Conservation (phyloP, 2,797 vertebrate species). For the Pempheris klunzingeri region DNA sequence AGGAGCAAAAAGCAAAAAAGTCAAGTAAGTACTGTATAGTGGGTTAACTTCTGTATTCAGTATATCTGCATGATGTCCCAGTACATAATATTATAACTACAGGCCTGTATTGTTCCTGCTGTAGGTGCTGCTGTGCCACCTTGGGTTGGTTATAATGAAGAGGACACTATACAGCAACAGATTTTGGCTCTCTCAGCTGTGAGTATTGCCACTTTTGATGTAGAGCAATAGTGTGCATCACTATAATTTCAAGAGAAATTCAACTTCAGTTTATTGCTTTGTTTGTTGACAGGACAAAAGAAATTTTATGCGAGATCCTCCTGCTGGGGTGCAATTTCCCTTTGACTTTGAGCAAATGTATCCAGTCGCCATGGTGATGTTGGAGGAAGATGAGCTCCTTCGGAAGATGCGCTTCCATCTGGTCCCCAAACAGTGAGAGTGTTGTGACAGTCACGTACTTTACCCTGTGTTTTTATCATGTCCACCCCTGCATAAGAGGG, state of each 20-base stretch:
- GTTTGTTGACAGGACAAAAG: conserved; percentile 89
- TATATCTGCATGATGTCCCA: background rate
- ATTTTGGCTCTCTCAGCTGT: conserved; percentile 94
- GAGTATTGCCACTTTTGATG: conserved; percentile 64
- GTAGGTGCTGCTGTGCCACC: conserved; percentile 93
- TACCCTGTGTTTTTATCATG: conserved; percentile 8
- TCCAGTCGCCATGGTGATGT: conserved; percentile 93
- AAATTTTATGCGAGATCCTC: conserved; percentile 94
- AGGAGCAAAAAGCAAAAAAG: conserved; percentile 90
- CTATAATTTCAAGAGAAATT: background rate
- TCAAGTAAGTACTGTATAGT: conserved; percentile 77
- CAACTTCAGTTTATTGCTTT: conserved; percentile 13
- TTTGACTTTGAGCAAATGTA: conserved; percentile 95
- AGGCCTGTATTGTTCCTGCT: conserved; percentile 21
- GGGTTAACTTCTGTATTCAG: background rate
- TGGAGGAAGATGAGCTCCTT: conserved; percentile 94
- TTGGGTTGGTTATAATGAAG: conserved; percentile 94
- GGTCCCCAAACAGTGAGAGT: conserved; percentile 94
- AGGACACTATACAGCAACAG: conserved; percentile 95
- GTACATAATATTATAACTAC: background rate
- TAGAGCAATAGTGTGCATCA: background rate
- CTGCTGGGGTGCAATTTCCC: conserved; percentile 93
- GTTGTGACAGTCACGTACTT: background rate
- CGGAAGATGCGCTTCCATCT: conserved; percentile 95
- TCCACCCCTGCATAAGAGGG: conserved; percentile 1